A percentile compares a stretch with the other conserved stretches of the same genome.
These are phyloP conservation scores for Sandelia bainsii DNA, from an alignment of 2,797 vertebrate species.

Conservation along the genomic window DNA sequence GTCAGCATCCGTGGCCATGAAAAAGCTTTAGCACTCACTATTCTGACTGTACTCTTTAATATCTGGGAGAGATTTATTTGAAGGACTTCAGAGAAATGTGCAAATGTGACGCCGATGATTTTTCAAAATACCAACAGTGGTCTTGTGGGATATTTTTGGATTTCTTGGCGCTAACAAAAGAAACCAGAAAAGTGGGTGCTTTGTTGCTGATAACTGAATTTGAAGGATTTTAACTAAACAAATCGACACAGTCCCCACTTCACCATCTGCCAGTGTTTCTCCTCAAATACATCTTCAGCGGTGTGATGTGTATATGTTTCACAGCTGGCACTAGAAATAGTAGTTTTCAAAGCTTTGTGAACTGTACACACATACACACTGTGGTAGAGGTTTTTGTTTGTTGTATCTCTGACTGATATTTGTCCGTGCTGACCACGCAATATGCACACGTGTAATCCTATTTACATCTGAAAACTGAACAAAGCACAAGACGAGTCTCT, in stretches of 20 bases:
- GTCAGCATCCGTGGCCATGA: conserved; percentile 29
- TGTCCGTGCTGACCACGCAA: not conserved
- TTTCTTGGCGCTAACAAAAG: not conserved
- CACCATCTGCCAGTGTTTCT: conserved; percentile 13
- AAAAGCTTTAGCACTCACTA: not conserved
- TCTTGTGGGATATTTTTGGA: not conserved
- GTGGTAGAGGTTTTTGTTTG: not conserved
- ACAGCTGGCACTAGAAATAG: not conserved
- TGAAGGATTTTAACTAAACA: not conserved
- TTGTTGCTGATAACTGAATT: conserved; percentile 1
- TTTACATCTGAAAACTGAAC: conserved; percentile 12
- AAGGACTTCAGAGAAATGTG: conserved; percentile 1
- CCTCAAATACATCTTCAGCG: not conserved
- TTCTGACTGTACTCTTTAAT: conserved; percentile 5
- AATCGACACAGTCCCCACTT: conserved; percentile 2
- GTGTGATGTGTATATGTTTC: not conserved
- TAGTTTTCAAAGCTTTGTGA: not conserved
- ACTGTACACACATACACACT: too few relatives aligned
- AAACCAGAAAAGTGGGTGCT: conserved; percentile 6
- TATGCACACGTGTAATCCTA: not conserved
- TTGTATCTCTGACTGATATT: conserved; percentile 10
- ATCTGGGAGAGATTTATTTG: not conserved
- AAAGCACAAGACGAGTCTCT: not conserved
- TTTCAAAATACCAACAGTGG: not conserved
- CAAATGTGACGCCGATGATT: not conserved